These are phyloP conservation scores for Chionodraco myersi DNA, from an alignment of 2,113 vertebrate genomes.

Conservation along the genomic window DNA sequence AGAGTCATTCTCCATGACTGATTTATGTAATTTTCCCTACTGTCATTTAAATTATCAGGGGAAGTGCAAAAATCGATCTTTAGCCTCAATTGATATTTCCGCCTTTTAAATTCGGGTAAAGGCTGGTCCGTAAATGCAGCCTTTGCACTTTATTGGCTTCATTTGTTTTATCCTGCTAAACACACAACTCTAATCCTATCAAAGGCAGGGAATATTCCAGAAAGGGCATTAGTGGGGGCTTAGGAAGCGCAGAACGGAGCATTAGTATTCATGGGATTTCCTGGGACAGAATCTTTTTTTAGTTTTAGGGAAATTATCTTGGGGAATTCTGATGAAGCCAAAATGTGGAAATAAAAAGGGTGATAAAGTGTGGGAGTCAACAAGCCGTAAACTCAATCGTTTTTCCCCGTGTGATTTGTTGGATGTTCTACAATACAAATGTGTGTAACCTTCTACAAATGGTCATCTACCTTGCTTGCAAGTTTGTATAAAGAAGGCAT, in stretches of 20 bases:
- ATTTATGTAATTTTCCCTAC: constrained; percentile 60
- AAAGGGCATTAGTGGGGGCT: constrained; percentile 62
- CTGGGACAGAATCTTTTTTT: constrained; percentile 36
- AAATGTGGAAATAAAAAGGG: background rate
- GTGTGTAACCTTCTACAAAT: background rate
- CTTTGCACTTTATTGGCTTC: constrained; percentile 72
- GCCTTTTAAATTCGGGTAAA: constrained; percentile 63
- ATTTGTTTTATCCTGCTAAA: constrained; percentile 67
- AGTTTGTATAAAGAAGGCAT: background rate
- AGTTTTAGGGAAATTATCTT: constrained; percentile 55
- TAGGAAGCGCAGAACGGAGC: constrained; percentile 28
- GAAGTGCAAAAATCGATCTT: constrained; percentile 62
- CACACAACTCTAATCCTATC: constrained; percentile 78
- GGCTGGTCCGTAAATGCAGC: constrained; percentile 56
- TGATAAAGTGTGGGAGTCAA: background rate
- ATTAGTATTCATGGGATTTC: constrained; percentile 78
- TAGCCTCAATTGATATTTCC: constrained; percentile 62
- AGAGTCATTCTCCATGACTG: constrained; percentile 43
- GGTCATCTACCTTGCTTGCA: background rate
- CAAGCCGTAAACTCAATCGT: background rate
- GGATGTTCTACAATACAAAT: background rate
- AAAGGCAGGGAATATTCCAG: constrained; percentile 71
- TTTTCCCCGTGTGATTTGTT: background rate
- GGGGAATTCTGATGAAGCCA: constrained; percentile 25
- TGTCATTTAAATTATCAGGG: constrained; percentile 59